Evolutionary conservation across 2,888 invertebrate genomes (phyloP).

Genomic region (Stenichneumon culpator): DNA sequence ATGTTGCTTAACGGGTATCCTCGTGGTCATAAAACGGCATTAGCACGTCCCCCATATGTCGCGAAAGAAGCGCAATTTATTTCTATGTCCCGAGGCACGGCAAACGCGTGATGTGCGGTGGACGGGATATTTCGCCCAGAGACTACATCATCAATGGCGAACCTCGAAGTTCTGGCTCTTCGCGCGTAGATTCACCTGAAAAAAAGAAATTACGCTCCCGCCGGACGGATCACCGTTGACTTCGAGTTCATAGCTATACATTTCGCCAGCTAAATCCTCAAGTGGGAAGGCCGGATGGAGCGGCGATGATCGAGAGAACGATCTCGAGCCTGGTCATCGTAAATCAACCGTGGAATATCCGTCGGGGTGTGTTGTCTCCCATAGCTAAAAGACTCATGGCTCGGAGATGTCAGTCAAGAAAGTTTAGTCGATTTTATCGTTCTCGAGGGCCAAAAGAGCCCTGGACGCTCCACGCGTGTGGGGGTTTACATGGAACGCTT

Average conservation of each 20-base stretch:
- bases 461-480: conserved; percentile 15
- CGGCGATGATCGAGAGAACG: conserved; percentile 31
- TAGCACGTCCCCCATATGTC: conserved; percentile 82
- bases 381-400: conserved; percentile 22
- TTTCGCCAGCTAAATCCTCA: neutral
- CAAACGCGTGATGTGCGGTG: conserved; percentile 2
- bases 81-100: conserved; percentile 62
- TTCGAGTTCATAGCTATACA: neutral
- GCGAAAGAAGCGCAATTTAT: conserved; percentile 73
- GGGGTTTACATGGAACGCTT: conserved; percentile 43
- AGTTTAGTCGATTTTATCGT: conserved; percentile 69
- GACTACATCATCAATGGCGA: neutral
- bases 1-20: conserved; percentile 82
- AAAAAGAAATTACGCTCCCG: neutral
- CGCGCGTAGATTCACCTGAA: neutral
- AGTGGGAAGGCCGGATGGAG: conserved; percentile 18
- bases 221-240: neutral
- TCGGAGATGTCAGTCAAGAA: conserved; percentile 49
- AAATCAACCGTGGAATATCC: conserved; percentile 43
- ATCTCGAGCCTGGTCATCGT: conserved; percentile 35
- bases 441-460: conserved; percentile 50
- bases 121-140: neutral
- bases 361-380: neutral
- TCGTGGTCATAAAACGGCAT: conserved; percentile 82
- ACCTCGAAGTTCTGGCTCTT: neutral